Percentiles rank a stretch among this genome's conserved stretches.
phyloP scores from a whole-genome alignment of 2,797 vertebrate genomes.

The Euthynnus affinis region DNA sequence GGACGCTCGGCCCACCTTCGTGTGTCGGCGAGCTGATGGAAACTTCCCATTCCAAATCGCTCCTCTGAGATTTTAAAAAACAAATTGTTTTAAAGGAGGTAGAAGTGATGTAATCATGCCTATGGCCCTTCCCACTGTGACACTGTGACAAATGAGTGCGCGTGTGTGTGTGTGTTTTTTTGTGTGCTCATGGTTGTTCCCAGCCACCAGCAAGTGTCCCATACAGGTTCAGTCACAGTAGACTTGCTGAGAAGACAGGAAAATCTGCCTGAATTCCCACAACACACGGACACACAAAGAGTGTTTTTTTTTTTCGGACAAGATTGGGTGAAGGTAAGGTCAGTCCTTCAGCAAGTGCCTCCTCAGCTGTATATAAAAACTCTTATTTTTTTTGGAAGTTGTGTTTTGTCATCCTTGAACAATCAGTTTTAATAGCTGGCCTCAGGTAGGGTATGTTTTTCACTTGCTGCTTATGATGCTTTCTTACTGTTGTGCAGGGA shows the following conservation, averaged over 20 bases:
- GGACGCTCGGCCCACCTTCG: background rate
- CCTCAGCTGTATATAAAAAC: constrained; percentile 27
- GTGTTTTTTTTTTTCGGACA: constrained; percentile 31
- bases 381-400: constrained; percentile 14
- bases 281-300: constrained; percentile 9
- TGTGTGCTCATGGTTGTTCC: constrained; percentile 33
- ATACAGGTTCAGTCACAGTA: constrained; percentile 54
- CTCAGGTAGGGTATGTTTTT: constrained; percentile 39
- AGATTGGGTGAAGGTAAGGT: constrained; percentile 49
- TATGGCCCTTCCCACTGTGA: constrained; percentile 50
- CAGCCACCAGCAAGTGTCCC: constrained; percentile 37
- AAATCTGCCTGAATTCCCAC: constrained; percentile 51
- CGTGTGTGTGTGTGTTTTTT: constrained; percentile 9
- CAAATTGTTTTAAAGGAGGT: constrained; percentile 8
- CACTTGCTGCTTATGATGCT: constrained; percentile 20
- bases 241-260: constrained; percentile 61
- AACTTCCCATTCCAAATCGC: constrained; percentile 2
- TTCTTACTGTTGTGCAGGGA: constrained; percentile 16
- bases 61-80: background rate
- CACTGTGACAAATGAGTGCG: constrained; percentile 17
- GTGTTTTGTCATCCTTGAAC: constrained; percentile 26
- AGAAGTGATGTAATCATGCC: background rate
- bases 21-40: background rate
- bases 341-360: constrained; percentile 11
- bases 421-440: constrained; percentile 31